Evolutionary conservation across 2,888 invertebrate genomes (phyloP).

Genomic region (Limnephilus lunatus): DNA sequence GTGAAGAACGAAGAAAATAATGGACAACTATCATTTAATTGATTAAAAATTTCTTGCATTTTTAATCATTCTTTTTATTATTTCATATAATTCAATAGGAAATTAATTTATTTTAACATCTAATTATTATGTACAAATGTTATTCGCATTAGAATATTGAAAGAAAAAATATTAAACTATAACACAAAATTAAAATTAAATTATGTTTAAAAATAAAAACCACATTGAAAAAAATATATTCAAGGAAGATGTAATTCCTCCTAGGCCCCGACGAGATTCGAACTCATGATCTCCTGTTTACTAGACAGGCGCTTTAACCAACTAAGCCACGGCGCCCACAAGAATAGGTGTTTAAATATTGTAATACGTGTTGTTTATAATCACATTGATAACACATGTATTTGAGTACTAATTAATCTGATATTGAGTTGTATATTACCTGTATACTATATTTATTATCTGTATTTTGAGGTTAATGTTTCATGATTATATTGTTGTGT

Average conservation of each 20-base stretch:
- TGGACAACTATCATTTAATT: too few relatives aligned
- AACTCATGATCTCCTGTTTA: conserved; percentile 88
- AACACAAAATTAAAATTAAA: not conserved
- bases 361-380: not conserved
- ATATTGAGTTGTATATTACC: conserved; percentile 47
- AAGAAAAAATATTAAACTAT: not conserved
- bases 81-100: not conserved
- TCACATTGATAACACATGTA: not conserved
- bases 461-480: not conserved
- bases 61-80: not conserved
- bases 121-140: not conserved
- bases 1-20: not conserved
- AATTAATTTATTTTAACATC: not conserved
- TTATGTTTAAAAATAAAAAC: conserved; percentile 17
- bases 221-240: conserved; percentile 13
- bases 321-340: conserved; percentile 83
- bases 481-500: not conserved
- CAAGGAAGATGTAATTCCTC: not conserved
- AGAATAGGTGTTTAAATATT: conserved; percentile 11
- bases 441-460: not conserved
- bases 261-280: conserved; percentile 84
- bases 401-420: not conserved
- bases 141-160: not conserved
- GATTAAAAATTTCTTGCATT: not conserved
- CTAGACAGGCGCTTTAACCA: conserved; percentile 86